Evolutionary conservation across 2,113 vertebrate species (phyloP).

Genomic region (Colossoma macropomum): DNA sequence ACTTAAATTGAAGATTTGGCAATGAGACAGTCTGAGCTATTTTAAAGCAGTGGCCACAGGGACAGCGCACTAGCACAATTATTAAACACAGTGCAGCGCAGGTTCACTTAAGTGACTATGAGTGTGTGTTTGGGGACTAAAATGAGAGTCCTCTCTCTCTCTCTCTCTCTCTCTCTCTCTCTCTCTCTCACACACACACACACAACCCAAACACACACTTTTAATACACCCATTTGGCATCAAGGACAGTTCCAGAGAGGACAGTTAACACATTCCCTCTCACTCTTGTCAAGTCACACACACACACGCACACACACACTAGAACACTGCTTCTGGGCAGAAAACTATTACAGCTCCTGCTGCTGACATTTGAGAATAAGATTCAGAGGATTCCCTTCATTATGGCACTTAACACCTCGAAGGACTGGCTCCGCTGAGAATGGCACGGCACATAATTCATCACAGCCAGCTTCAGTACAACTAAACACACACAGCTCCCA

Average conservation of each 20-base stretch:
- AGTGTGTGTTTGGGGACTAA: not conserved
- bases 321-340: conserved; percentile 34
- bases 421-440: conserved; percentile 46
- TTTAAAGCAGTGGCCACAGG: not conserved
- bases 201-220: not conserved
- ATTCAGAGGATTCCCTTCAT: conserved; percentile 51
- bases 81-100: conserved; percentile 1
- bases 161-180: too few relatives aligned
- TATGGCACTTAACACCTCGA: conserved; percentile 44
- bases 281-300: conserved; percentile 14
- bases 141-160: not conserved
- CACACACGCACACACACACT: conserved; percentile 5
- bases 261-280: conserved; percentile 3
- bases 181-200: too few relatives aligned
- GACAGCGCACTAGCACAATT: not conserved
- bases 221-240: conserved; percentile 22
- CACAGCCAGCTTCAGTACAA: conserved; percentile 39
- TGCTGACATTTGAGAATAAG: conserved; percentile 43
- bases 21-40: not conserved
- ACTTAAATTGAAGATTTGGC: not conserved
- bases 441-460: conserved; percentile 45
- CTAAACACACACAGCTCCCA: conserved; percentile 36
- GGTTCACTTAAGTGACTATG: not conserved
- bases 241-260: conserved; percentile 30
- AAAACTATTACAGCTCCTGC: conserved; percentile 45